Base-by-base conservation (phyloP, 2,888 invertebrate genomes). In the Scaptomyza tumidula region DNA sequence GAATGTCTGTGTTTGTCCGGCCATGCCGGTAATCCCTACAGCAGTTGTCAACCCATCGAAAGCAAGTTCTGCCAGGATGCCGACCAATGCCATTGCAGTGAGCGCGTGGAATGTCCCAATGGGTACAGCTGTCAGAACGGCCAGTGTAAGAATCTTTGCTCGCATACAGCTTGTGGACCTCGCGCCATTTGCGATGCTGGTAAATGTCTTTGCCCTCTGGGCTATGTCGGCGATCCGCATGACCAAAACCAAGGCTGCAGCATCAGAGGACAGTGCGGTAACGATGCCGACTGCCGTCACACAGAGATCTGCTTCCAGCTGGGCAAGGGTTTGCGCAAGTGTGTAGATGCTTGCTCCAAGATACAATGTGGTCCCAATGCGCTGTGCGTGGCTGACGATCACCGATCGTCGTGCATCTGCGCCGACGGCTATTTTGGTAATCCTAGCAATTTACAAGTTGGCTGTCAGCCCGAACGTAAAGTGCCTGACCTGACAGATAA, bases 311-410 rank as follows among this genome's bases (percentile, higher is more conserved):
- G 98, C 91, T 97, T 97, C 93, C 97, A 97, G 92, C 92, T 96
- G 31, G 95, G 95, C 50, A 96, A 95, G 93, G 96, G 95, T 31
- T 91, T 95, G 4, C 93, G 97, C 58, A 96, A 96, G 91, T 98
- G 97, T 91, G 95, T 97, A 3, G 97, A 97, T 90, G 96, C 96
- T 0, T 98, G 98, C 88, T 95, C 95, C 73, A 97, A 97, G 92
- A 93, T 96, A 35, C 97, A 97, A 86, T 98, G 98, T 90, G 98
- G 98, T 11, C 97, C 97, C 0, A 98, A 98, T 91, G 97, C 98
- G 3, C 92, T 97, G 1, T 98, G 98, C 90, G 94, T 97, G 7
- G 95, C 96, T 14, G 95, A 96, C 85, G 95, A 96, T 88, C 98
- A 98, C 91, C 94, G 96, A 71, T 96, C 97, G 1, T 95, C 96